Conservation (phyloP, 2,113 vertebrate genomes). For the Phaetusa simplex region DNA sequence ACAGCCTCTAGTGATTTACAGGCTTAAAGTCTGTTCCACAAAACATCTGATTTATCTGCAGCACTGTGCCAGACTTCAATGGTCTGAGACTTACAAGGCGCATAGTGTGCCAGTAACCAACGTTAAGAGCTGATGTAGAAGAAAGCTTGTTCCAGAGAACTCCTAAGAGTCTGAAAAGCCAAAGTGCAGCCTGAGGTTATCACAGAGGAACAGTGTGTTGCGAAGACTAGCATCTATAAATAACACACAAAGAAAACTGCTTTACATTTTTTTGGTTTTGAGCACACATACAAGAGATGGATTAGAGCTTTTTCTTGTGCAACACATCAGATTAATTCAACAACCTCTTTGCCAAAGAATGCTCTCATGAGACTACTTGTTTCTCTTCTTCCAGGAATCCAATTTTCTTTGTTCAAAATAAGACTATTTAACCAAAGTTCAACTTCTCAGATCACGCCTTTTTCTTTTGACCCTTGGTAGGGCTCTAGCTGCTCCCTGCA, state of each 20-base stretch:
- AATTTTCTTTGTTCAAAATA: neutral
- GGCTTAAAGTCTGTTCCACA: neutral
- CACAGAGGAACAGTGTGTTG: neutral
- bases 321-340: slow-evolving; percentile 4
- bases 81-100: neutral
- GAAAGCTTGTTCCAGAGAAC: neutral
- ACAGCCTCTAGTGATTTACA: neutral
- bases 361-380: neutral
- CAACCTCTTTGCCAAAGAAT: neutral
- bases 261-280: slow-evolving; percentile 26
- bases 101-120: neutral
- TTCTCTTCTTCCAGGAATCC: neutral
- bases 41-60: neutral
- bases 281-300: neutral
- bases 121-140: neutral
- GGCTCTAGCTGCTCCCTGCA: neutral
- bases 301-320: neutral
- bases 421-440: neutral
- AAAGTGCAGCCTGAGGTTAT: slow-evolving; percentile 41
- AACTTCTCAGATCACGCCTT: neutral
- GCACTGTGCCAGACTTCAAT: neutral
- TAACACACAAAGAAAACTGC: slow-evolving; percentile 10
- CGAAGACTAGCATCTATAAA: slow-evolving; percentile 7
- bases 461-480: neutral
- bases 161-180: slow-evolving; percentile 29